Percentiles rank a stretch among this genome's conserved stretches.
Evolutionary conservation across 2,113 vertebrate genomes (phyloP).

Genomic region (Bujurquina vittata): DNA sequence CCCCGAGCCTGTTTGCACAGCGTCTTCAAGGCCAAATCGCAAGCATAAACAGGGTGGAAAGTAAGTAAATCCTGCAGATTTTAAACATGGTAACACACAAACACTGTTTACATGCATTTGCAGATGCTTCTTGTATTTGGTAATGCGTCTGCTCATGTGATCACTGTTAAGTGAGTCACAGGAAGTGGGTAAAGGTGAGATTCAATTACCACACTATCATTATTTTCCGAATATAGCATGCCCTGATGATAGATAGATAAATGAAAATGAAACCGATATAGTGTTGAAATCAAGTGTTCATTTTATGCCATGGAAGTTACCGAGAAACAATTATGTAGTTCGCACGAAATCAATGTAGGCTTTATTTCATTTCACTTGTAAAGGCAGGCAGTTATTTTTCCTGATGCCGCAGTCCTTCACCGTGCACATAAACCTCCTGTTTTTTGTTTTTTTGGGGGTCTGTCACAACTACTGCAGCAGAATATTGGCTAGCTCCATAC

Average conservation of each 20-base stretch:
- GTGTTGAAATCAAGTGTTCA: background rate
- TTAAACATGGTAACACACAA: background rate
- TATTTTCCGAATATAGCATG: conserved; percentile 2
- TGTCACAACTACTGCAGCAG: conserved; percentile 30
- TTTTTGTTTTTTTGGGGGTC: background rate
- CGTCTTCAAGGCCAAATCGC: conserved; percentile 9
- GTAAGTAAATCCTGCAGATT: background rate
- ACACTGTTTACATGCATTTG: conserved; percentile 1
- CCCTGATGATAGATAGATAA: background rate
- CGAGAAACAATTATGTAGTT: background rate
- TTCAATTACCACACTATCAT: conserved; percentile 23
- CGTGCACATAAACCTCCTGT: conserved; percentile 17
- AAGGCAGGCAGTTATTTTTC: conserved; percentile 8
- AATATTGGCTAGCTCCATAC: conserved; percentile 11
- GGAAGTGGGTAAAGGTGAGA: conserved; percentile 63
- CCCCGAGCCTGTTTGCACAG: background rate
- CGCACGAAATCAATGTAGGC: conserved; percentile 8
- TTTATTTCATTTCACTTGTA: conserved; percentile 3
- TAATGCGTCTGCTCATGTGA: conserved; percentile 14
- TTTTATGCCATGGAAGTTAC: background rate
- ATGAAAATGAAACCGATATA: conserved; percentile 28
- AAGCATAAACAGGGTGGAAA: background rate
- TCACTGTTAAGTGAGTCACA: conserved; percentile 44
- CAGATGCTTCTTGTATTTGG: background rate
- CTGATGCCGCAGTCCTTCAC: background rate